A percentile compares a stretch with the other conserved stretches of the same genome.
phyloP scores from a whole-genome alignment of 2,888 invertebrate species.

The Ormyrus thymus region DNA sequence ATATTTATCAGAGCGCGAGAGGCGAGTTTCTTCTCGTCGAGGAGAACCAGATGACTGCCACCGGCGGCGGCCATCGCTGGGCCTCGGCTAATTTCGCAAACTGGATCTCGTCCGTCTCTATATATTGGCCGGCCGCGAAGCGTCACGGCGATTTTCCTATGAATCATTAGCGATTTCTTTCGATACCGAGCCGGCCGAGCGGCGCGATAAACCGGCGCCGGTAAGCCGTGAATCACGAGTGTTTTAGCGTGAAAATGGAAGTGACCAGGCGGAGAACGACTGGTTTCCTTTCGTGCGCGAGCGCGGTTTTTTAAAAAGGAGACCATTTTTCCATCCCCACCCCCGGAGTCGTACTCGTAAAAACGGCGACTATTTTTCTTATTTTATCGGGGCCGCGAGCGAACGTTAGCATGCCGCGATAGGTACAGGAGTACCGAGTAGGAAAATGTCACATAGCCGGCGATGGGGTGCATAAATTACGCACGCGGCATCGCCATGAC shows the following conservation, averaged over 20 bases:
- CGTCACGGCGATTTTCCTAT: slow-evolving; percentile 40
- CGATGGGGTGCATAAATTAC: slow-evolving; percentile 55
- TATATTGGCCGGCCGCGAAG: not conserved
- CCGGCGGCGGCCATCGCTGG: not conserved
- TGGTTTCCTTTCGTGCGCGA: not conserved
- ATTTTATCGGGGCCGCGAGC: slow-evolving; percentile 23
- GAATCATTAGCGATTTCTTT: slow-evolving; percentile 42
- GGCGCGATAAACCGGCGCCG: slow-evolving; percentile 41
- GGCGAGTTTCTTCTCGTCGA: slow-evolving; percentile 4
- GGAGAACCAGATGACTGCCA: not conserved
- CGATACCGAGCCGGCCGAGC: not conserved
- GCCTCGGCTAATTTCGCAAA: slow-evolving; percentile 47
- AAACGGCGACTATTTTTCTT: slow-evolving; percentile 44
- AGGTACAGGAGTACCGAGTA: slow-evolving; percentile 32
- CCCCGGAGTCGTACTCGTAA: not conserved
- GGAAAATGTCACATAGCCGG: slow-evolving; percentile 45
- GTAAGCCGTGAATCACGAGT: slow-evolving; percentile 45
- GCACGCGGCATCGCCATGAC: slow-evolving; percentile 42
- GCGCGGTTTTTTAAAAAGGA: not conserved
- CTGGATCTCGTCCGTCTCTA: slow-evolving; percentile 52
- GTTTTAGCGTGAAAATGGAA: slow-evolving; percentile 26
- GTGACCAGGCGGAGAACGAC: not conserved
- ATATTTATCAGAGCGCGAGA: slow-evolving; percentile 46
- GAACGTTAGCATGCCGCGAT: slow-evolving; percentile 33
- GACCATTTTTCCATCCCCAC: not conserved